phyloP scores from a whole-genome alignment of 2,113 vertebrate species.

The Cyprinus carpio region DNA sequence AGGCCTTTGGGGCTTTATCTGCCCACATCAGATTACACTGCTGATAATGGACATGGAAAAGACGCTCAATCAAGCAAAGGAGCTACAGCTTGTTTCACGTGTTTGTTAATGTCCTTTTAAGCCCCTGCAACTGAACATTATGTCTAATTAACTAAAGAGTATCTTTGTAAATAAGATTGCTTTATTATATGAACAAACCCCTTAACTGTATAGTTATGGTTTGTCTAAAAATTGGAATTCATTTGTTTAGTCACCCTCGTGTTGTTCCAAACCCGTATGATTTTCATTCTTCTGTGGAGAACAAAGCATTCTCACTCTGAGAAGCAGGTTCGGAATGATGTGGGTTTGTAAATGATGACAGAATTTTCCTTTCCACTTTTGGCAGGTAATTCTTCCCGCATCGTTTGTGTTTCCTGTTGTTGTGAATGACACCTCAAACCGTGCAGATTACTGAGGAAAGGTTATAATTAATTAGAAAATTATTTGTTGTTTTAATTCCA shows the following conservation, averaged over 20 bases:
- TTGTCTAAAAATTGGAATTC: background rate
- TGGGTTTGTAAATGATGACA: background rate
- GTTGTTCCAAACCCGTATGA: background rate
- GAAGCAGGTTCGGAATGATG: background rate
- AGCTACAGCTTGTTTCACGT: conserved; percentile 2
- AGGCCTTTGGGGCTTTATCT: conserved; percentile 63
- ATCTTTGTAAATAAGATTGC: background rate
- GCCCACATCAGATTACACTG: conserved; percentile 58
- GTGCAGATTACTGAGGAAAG: background rate
- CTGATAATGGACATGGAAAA: conserved; percentile 56
- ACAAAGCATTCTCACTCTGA: background rate
- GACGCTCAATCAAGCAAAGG: conserved; percentile 22
- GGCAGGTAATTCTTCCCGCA: background rate
- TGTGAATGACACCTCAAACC: background rate
- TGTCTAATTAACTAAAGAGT: background rate
- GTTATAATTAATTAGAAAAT: no score
- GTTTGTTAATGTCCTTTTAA: conserved; percentile 14
- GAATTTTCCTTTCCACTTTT: background rate
- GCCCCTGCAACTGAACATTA: background rate
- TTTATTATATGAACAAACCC: background rate
- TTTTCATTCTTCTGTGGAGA: background rate
- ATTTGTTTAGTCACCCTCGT: background rate
- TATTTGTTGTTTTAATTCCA: no score
- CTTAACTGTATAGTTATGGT: background rate
- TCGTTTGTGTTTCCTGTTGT: background rate